These are phyloP conservation scores for Eupithecia dodoneata DNA, from an alignment of 2,888 invertebrate species.

Conservation along the genomic window DNA sequence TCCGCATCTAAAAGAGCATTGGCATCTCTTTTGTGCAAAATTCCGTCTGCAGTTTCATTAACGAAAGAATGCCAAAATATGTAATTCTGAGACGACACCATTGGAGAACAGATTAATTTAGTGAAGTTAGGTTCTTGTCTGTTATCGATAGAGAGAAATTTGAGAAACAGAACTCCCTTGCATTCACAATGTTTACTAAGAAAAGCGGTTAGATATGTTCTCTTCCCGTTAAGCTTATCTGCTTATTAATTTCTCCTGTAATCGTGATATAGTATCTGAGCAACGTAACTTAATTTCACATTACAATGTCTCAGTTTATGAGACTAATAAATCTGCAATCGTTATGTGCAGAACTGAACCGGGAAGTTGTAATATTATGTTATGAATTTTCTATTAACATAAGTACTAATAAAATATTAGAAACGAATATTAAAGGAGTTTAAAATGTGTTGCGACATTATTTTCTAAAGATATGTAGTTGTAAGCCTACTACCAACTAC, in stretches of 20 bases:
- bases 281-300: slow-evolving; percentile 15
- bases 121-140: no score
- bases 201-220: background rate
- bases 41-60: no score
- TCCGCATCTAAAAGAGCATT: no score
- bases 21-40: no score
- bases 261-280: background rate
- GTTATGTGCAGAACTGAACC: slow-evolving; percentile 12
- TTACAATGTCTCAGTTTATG: slow-evolving; percentile 22
- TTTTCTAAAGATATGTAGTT: no score
- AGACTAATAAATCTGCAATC: slow-evolving; percentile 9
- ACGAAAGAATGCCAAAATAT: no score
- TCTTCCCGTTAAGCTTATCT: background rate
- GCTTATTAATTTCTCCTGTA: background rate
- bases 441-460: background rate
- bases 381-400: background rate
- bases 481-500: no score
- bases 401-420: background rate
- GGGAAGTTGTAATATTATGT: slow-evolving; percentile 14
- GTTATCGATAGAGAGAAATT: background rate
- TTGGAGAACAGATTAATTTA: no score
- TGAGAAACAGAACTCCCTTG: background rate
- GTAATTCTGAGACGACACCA: no score
- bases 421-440: background rate
- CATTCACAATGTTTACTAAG: background rate